These are phyloP conservation scores for Caenorhabditis auriculariae DNA, from an alignment of 2,888 invertebrate species.

Conservation along the genomic window DNA sequence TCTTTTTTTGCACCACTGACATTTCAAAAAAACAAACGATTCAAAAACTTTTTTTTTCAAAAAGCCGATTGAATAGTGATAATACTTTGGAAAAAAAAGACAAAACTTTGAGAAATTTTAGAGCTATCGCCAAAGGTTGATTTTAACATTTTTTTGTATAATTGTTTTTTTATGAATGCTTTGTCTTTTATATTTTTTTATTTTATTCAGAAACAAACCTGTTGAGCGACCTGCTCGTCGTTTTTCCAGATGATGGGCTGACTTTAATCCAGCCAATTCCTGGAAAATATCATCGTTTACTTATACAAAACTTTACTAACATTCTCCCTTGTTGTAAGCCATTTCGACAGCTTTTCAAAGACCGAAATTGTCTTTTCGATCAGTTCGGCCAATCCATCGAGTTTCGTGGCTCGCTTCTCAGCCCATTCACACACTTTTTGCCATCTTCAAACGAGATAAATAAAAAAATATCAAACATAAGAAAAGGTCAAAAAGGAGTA, in stretches of 20 bases:
- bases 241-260: slow-evolving; percentile 56
- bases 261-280: slow-evolving; percentile 42
- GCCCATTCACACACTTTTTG: slow-evolving; percentile 52
- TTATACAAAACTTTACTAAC: too few species aligned
- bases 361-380: slow-evolving; percentile 39
- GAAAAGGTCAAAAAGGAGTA: background rate
- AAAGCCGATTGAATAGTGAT: too few species aligned
- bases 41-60: too few species aligned
- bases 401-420: slow-evolving; percentile 46
- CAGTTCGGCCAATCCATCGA: slow-evolving; percentile 54
- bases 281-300: too few species aligned
- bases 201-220: slow-evolving; percentile 68
- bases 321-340: slow-evolving; percentile 51
- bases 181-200: too few species aligned
- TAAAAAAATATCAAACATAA: background rate
- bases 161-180: too few species aligned
- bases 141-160: too few species aligned
- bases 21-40: too few species aligned
- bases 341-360: slow-evolving; percentile 43
- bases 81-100: too few species aligned
- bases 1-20: too few species aligned
- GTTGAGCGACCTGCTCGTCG: slow-evolving; percentile 67
- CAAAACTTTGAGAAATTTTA: too few species aligned
- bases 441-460: slow-evolving; percentile 19
- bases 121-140: too few species aligned